Conservation (phyloP, 2,888 invertebrate genomes). For the Omphaloscelis lunosa region DNA sequence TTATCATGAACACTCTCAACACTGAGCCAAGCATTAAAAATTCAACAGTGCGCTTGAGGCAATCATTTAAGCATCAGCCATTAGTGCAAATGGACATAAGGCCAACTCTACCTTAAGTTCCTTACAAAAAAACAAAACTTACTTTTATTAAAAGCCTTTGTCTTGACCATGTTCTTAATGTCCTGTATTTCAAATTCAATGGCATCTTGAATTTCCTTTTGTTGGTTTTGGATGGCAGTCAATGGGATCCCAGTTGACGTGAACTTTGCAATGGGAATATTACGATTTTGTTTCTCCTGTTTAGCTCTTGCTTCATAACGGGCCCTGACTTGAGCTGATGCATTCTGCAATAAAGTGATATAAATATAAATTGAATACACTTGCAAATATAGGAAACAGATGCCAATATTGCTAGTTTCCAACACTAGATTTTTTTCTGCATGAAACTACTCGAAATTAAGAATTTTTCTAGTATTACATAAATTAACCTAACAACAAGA, state of each 20-base stretch:
- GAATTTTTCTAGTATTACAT: too few relatives aligned
- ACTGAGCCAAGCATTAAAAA: too few relatives aligned
- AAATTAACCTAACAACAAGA: too few relatives aligned
- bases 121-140: slow-evolving; percentile 59
- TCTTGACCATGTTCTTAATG: slow-evolving; percentile 78
- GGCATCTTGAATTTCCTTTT: slow-evolving; percentile 71
- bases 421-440: too few relatives aligned
- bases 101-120: not conserved
- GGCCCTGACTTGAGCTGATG: slow-evolving; percentile 68
- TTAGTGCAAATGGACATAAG: not conserved
- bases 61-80: not conserved
- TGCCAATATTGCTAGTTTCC: too few relatives aligned
- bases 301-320: slow-evolving; percentile 81
- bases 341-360: slow-evolving; percentile 67
- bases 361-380: not conserved
- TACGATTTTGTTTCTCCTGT: slow-evolving; percentile 71
- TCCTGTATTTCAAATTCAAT: slow-evolving; percentile 76
- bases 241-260: slow-evolving; percentile 79
- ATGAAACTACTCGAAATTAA: too few relatives aligned
- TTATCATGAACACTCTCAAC: not conserved
- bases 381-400: too few relatives aligned
- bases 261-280: slow-evolving; percentile 73
- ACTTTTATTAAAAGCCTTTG: slow-evolving; percentile 77
- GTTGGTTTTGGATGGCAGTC: slow-evolving; percentile 73
- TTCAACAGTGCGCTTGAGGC: not conserved